Conservation (phyloP, 2,797 vertebrate species). For the Myotis vivesi region DNA sequence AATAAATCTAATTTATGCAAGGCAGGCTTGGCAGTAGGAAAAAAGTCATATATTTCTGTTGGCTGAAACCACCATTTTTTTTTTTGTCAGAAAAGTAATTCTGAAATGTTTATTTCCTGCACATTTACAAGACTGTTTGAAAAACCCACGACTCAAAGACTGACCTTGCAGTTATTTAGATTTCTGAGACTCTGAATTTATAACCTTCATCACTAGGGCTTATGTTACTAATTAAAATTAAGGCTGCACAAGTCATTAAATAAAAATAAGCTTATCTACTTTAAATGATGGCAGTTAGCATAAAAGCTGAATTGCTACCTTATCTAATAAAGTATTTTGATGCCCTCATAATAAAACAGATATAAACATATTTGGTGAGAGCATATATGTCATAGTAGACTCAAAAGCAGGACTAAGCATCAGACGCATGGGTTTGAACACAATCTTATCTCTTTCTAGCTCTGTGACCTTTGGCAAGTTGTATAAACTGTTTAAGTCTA, state of each 20-base stretch:
- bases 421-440: neutral
- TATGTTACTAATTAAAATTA: neutral
- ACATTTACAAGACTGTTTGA: slow-evolving; percentile 7
- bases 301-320: neutral
- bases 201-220: neutral
- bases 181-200: neutral
- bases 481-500: neutral
- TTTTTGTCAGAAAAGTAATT: slow-evolving; percentile 54
- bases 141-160: neutral
- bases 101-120: slow-evolving; percentile 41
- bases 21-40: neutral
- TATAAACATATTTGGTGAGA: neutral
- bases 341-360: neutral
- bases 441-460: neutral
- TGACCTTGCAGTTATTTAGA: neutral
- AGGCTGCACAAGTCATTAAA: neutral
- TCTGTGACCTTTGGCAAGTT: neutral
- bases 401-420: neutral
- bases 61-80: slow-evolving; percentile 1
- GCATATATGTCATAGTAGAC: neutral
- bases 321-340: neutral
- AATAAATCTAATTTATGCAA: slow-evolving; percentile 48
- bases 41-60: slow-evolving; percentile 26
- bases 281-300: neutral
- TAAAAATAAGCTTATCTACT: neutral